These are phyloP conservation scores for Anoplopoma fimbria DNA, from an alignment of 2,113 vertebrate species.

Conservation along the genomic window DNA sequence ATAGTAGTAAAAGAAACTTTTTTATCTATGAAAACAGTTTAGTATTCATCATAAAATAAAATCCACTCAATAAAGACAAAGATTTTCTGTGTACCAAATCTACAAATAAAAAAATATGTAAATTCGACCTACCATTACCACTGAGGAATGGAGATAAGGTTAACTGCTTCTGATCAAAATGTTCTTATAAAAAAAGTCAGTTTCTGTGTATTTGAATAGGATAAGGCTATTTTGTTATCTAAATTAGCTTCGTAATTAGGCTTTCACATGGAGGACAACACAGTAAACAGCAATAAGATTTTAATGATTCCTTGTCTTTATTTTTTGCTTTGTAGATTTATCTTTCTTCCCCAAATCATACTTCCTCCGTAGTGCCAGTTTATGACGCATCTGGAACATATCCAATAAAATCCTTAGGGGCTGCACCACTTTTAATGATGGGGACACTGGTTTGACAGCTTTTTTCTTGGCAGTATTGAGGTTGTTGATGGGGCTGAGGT, in stretches of 20 bases:
- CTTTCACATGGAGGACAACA: not conserved
- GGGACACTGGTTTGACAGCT: slow-evolving; percentile 42
- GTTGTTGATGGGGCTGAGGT: slow-evolving; percentile 20
- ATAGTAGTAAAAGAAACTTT: not conserved
- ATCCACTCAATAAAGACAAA: not conserved
- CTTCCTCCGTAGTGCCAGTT: not conserved
- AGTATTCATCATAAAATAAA: not conserved
- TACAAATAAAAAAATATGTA: not conserved
- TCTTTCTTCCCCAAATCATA: slow-evolving; percentile 1
- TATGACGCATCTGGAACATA: slow-evolving; percentile 39
- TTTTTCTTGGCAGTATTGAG: slow-evolving; percentile 16
- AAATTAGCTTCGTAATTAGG: not conserved
- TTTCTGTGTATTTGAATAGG: not conserved
- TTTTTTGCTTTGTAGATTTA: not conserved
- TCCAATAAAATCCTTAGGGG: slow-evolving; percentile 24
- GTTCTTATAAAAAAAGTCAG: not conserved
- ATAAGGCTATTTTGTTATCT: not conserved
- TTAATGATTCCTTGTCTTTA: slow-evolving; percentile 3
- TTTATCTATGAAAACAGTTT: not conserved
- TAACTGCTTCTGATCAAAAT: not conserved
- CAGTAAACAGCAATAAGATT: not conserved
- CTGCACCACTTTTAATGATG: slow-evolving; percentile 39
- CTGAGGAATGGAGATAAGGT: not conserved
- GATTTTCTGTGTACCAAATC: not conserved
- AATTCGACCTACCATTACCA: not conserved